phyloP scores from a whole-genome alignment of 92 coral and sea anemone genomes.

The Parazoanthus atlanticus region DNA sequence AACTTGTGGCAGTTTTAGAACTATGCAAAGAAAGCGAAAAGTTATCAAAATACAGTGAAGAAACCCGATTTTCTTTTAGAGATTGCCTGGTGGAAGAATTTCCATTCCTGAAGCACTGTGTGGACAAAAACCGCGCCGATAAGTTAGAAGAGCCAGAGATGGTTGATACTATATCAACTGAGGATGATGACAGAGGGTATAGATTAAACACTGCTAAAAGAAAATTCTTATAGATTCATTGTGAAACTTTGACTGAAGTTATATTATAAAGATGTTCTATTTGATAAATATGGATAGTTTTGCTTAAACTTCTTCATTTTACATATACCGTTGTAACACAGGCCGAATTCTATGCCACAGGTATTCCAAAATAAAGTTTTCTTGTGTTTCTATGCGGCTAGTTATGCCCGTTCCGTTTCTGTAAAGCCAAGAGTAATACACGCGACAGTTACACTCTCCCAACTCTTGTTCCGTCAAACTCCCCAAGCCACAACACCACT shows the following conservation, averaged over 20 bases:
- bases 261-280: not conserved
- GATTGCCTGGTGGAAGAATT: not conserved
- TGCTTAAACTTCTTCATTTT: not conserved
- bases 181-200: not conserved
- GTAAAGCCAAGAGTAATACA: too few species aligned
- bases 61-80: not conserved
- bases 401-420: too few species aligned
- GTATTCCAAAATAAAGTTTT: not conserved
- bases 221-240: too few species aligned
- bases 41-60: not conserved
- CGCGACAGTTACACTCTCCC: too few species aligned
- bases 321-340: not conserved
- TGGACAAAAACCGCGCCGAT: not conserved
- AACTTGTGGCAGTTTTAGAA: not conserved
- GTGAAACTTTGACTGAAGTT: not conserved
- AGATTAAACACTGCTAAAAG: too few species aligned
- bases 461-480: too few species aligned
- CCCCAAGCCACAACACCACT: too few species aligned
- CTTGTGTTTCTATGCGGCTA: too few species aligned
- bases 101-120: not conserved
- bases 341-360: not conserved
- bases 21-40: not conserved
- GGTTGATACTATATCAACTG: not conserved
- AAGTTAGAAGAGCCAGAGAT: not conserved
- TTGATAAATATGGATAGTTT: too few species aligned